Base-by-base conservation (phyloP, 2,888 invertebrate genomes). In the Cephus nigrinus region DNA sequence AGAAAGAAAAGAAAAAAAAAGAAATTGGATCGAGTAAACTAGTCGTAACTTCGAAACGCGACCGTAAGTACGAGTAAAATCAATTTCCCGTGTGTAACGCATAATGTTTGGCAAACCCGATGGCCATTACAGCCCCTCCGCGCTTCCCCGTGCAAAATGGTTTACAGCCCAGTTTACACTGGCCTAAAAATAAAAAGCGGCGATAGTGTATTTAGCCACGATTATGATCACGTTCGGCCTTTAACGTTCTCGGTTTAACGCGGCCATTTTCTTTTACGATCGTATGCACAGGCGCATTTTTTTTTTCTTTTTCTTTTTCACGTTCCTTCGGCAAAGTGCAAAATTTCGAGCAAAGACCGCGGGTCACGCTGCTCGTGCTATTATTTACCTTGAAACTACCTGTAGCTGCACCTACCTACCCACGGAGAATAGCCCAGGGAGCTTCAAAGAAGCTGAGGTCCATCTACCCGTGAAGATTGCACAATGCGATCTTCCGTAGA, bases 121-220 rank as follows among this genome's bases (percentile, higher is more conserved):
- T 55, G 40, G 40, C 23, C 15, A 55, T 55, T 55, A 55, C 36
- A 36, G 36, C 12, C 36, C 36, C 12, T 0, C 4, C 36, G 35
- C 35, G 35, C 12, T 5, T 15, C 15, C 40, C 40, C 5, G 40
- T 55, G 40, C 40, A 55, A 55, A 55, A 55, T 32, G 71, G 73
- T 76, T 76, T 73, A 76, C 76, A 73, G 73, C n/a, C 73, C 23
- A 11, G 73, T 73, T 73, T 73, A 55, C 76, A 32, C 71, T 76
- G 73, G n/a, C 33, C 76, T 76, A 76, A 76, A 73, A 76, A 76
- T 76, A 76, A 35, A 35, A 35, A 76, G 36, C 71, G 30, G 35
- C 23, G 71, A 71, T 30, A 71, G 71, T 71, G 71, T 71, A 71
- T 71, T 71, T 33, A 12, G 71, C 71, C 32, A 32, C 31, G 71